These are phyloP conservation scores for Drosophila auraria DNA, from an alignment of 1,140 invertebrate species.

Conservation along the genomic window DNA sequence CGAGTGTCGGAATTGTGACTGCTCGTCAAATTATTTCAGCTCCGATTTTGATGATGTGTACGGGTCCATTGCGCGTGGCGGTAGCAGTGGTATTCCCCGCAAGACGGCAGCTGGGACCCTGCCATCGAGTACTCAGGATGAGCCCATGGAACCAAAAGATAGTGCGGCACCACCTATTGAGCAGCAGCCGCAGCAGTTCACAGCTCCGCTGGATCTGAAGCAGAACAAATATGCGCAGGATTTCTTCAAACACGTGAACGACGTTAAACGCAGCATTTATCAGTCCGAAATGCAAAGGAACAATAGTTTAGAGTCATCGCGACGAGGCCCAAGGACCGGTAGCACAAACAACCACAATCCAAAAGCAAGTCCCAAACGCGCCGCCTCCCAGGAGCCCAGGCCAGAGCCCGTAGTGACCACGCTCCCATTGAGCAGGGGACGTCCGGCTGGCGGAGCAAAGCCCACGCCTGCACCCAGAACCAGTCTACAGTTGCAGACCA, in stretches of 20 bases:
- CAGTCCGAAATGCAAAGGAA: constrained; percentile 82
- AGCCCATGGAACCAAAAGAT: constrained; percentile 19
- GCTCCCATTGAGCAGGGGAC: constrained; percentile 71
- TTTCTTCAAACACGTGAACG: constrained; percentile 84
- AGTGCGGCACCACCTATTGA: constrained; percentile 9
- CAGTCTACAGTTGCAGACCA: constrained; percentile 45
- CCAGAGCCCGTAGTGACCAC: constrained; percentile 60
- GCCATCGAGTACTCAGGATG: constrained; percentile 55
- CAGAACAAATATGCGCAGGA: constrained; percentile 84
- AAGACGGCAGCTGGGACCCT: constrained; percentile 77
- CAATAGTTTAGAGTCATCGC: constrained; percentile 63
- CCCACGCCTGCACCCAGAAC: constrained; percentile 76
- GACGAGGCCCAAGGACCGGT: constrained; percentile 18
- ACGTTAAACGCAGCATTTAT: constrained; percentile 84
- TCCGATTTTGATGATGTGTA: constrained; percentile 84
- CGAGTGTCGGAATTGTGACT: constrained; percentile 84
- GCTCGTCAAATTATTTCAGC: constrained; percentile 84
- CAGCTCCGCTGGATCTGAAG: constrained; percentile 64
- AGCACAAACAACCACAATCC: constrained; percentile 4
- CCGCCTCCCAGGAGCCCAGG: constrained; percentile 24
- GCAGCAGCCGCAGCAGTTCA: constrained; percentile 33
- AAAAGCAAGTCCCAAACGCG: constrained; percentile 50
- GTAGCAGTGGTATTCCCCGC: constrained; percentile 76
- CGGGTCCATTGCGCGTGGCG: constrained; percentile 67
- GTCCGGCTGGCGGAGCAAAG: constrained; percentile 36